Percentiles rank a stretch among this genome's conserved stretches.
Evolutionary conservation across 2,113 vertebrate species (phyloP).

Genomic region (Amazona guildingii): DNA sequence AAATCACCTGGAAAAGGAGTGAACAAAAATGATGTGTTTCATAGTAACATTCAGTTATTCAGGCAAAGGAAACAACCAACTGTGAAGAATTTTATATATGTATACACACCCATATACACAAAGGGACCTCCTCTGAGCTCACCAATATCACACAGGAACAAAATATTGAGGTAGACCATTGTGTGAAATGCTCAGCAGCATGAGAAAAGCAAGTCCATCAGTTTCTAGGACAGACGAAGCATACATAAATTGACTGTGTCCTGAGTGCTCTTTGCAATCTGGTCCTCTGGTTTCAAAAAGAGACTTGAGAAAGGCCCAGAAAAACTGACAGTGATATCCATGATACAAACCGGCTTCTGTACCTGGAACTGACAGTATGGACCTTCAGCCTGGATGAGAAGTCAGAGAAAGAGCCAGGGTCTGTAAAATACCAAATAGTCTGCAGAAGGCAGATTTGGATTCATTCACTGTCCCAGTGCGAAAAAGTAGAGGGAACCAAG

Average conservation of each 20-base stretch:
- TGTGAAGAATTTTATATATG: background rate
- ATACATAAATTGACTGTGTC: background rate
- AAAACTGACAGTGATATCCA: background rate
- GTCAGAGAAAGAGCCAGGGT: background rate
- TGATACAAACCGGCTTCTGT: background rate
- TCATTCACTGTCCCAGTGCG: background rate
- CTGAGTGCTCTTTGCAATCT: background rate
- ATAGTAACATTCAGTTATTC: background rate
- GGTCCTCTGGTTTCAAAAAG: background rate
- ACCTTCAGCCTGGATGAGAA: background rate
- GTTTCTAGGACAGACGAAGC: background rate
- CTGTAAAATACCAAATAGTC: background rate
- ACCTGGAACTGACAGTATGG: background rate
- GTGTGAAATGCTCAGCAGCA: background rate
- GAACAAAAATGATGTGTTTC: background rate
- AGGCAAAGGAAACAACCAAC: background rate
- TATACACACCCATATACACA: fast-evolving
- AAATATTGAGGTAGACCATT: background rate
- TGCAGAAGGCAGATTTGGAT: background rate
- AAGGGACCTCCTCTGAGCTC: background rate
- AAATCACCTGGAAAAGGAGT: background rate
- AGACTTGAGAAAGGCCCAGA: background rate
- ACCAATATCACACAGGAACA: background rate
- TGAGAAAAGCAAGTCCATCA: background rate
- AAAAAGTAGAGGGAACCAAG: background rate